Conservation (phyloP, 2,888 invertebrate species). For the Orthosia incerta region DNA sequence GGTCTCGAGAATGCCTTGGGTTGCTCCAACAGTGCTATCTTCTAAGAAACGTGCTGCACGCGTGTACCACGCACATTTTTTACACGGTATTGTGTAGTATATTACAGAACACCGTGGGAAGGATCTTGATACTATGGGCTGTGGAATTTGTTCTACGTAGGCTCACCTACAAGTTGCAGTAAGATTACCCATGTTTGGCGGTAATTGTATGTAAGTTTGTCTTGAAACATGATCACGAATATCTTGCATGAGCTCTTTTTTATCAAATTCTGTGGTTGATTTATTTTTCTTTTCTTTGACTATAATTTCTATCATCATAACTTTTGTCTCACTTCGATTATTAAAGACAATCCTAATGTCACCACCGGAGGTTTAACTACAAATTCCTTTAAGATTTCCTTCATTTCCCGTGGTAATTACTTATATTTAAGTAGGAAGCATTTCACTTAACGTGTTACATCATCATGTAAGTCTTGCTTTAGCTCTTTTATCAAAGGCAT, state of each 20-base stretch:
- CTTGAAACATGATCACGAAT: not conserved
- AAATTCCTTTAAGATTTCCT: not conserved
- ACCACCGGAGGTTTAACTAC: not conserved
- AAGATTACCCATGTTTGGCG: not conserved
- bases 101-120: slow-evolving; percentile 44
- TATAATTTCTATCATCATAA: not conserved
- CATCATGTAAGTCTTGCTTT: not conserved
- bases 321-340: not conserved
- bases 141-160: not conserved
- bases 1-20: slow-evolving; percentile 79
- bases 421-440: not conserved
- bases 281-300: not conserved
- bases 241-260: not conserved
- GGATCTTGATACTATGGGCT: slow-evolving; percentile 66
- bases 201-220: not conserved
- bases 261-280: not conserved
- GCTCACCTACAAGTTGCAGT: not conserved
- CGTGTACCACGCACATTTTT: slow-evolving; percentile 84
- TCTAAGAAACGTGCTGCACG: slow-evolving; percentile 84
- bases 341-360: not conserved
- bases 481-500: not conserved
- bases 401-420: not conserved
- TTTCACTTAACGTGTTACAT: not conserved
- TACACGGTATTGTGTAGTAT: slow-evolving; percentile 70
- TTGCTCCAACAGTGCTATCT: slow-evolving; percentile 82